Conservation (phyloP, 2,888 invertebrate genomes). For the Amphimallon solstitiale region DNA sequence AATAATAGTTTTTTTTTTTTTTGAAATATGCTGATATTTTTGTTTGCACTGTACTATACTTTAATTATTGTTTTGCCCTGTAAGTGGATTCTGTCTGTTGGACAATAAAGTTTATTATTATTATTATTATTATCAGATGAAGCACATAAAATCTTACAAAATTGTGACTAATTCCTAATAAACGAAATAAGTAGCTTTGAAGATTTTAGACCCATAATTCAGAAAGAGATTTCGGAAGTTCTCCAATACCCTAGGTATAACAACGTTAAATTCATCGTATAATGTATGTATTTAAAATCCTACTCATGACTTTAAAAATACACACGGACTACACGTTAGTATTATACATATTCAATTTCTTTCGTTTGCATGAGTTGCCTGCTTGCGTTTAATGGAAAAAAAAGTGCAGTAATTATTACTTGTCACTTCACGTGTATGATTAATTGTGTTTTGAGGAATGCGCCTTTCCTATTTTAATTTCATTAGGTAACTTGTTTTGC, state of each 20-base stretch:
- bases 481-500: not conserved
- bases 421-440: slow-evolving; percentile 4
- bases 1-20: no score
- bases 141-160: not conserved
- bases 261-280: no score
- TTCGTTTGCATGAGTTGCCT: not conserved
- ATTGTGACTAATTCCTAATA: slow-evolving; percentile 42
- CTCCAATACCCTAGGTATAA: no score
- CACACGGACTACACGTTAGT: no score
- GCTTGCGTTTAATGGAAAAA: slow-evolving; percentile 4
- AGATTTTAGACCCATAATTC: slow-evolving; percentile 35
- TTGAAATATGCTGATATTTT: no score
- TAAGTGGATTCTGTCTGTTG: no score
- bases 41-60: no score
- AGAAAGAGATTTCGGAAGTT: slow-evolving; percentile 6
- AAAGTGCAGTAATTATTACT: slow-evolving; percentile 9
- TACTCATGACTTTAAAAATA: no score
- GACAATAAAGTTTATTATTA: no score
- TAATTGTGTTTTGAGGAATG: not conserved
- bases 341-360: not conserved
- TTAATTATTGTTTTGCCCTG: no score
- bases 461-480: slow-evolving; percentile 6
- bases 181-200: slow-evolving; percentile 44
- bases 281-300: no score
- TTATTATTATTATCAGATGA: no score